phyloP scores from a whole-genome alignment of 2,113 vertebrate species.

The Crotophaga sulcirostris region DNA sequence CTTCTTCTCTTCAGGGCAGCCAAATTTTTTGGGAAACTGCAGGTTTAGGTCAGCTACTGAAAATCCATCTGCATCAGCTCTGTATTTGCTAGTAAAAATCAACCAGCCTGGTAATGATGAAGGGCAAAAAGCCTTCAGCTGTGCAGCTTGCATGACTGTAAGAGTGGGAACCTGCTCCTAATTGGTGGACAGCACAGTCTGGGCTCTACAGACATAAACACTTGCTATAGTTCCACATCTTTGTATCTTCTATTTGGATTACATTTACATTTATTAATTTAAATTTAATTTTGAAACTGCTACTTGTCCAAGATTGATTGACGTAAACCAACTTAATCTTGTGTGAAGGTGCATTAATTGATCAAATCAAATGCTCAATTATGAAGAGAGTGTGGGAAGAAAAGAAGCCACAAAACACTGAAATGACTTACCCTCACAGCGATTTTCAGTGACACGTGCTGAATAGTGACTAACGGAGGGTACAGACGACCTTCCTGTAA shows the following conservation, averaged over 20 bases:
- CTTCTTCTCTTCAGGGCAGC: background rate
- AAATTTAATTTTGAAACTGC: background rate
- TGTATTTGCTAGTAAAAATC: background rate
- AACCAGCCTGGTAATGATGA: background rate
- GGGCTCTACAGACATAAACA: background rate
- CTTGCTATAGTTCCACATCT: background rate
- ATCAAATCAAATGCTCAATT: background rate
- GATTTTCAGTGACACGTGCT: constrained; percentile 86
- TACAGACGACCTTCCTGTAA: constrained; percentile 91
- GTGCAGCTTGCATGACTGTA: background rate
- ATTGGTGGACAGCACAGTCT: background rate
- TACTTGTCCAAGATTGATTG: background rate
- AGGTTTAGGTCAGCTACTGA: background rate
- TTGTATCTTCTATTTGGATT: background rate
- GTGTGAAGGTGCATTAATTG: background rate
- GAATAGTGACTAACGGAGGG: constrained; percentile 88
- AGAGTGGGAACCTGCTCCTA: background rate
- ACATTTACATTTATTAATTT: background rate
- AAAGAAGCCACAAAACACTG: background rate
- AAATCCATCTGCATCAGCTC: background rate
- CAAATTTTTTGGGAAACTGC: background rate
- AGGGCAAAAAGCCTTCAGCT: background rate
- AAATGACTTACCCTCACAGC: constrained; percentile 84
- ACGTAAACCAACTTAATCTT: background rate
- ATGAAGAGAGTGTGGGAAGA: accelerated